Conservation (phyloP, 2,888 invertebrate genomes). For the Spisula subtruncata region DNA sequence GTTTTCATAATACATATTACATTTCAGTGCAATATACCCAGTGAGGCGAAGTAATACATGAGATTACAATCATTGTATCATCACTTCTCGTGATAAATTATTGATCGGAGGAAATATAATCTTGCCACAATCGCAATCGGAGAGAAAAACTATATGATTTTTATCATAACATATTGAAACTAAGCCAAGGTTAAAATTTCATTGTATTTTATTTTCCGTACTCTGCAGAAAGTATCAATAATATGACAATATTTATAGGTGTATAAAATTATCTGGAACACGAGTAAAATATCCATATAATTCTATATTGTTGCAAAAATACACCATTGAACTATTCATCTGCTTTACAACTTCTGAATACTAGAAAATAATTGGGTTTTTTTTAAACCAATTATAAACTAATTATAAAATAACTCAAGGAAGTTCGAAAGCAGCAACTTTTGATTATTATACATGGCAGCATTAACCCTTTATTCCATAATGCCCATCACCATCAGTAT, state of each 20-base stretch:
- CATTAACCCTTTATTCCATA: no score
- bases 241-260: not conserved
- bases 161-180: not conserved
- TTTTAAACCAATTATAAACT: no score
- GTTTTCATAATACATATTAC: not conserved
- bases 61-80: not conserved
- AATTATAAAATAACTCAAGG: no score
- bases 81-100: slow-evolving; percentile 1
- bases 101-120: not conserved
- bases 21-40: not conserved
- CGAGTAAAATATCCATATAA: no score
- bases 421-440: no score
- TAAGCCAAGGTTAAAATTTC: slow-evolving; percentile 2
- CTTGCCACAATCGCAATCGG: not conserved
- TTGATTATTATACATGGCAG: no score
- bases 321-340: no score
- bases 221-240: not conserved
- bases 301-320: no score
- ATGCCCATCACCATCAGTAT: no score
- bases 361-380: no score
- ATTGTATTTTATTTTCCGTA: not conserved
- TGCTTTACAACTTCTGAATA: no score
- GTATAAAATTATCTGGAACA: no score
- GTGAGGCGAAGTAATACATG: not conserved
- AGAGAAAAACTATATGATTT: not conserved